These are phyloP conservation scores for Oreortyx pictus DNA, from an alignment of 2,797 vertebrate genomes.

Conservation along the genomic window DNA sequence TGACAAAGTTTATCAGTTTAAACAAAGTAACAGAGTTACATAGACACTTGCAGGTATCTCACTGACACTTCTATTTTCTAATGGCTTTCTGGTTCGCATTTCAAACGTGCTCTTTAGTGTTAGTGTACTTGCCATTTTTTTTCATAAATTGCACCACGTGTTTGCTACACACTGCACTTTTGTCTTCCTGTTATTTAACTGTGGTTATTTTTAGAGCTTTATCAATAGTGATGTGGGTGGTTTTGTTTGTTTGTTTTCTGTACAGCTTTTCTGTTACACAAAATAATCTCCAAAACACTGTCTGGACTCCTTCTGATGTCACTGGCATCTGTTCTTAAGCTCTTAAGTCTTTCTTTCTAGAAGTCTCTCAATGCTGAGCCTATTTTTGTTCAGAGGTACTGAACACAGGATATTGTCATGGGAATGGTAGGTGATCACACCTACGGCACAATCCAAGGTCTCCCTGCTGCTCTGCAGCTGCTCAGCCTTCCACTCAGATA, in stretches of 20 bases:
- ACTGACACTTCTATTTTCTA: neutral
- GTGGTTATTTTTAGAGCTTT: neutral
- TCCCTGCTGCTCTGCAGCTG: slow-evolving; percentile 24
- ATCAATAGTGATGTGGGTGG: neutral
- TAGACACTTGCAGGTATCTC: neutral
- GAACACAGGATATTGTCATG: neutral
- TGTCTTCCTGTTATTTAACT: neutral
- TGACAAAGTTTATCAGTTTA: neutral
- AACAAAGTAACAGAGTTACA: neutral
- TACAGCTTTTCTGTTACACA: neutral
- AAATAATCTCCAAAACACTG: slow-evolving; percentile 10
- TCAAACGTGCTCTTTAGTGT: neutral
- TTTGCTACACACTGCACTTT: neutral
- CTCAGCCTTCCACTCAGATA: neutral
- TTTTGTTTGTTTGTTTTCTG: neutral
- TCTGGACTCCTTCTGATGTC: slow-evolving; percentile 35
- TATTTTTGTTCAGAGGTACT: slow-evolving; percentile 33
- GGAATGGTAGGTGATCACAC: slow-evolving; percentile 25
- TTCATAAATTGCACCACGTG: neutral
- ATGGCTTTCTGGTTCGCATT: neutral
- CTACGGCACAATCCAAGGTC: neutral
- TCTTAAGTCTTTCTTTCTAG: slow-evolving; percentile 38
- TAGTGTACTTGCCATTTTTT: neutral
- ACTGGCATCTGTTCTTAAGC: slow-evolving; percentile 44
- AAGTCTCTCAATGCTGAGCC: neutral